phyloP scores from a whole-genome alignment of 2,797 vertebrate species.

The Crocodylus rhombifer region DNA sequence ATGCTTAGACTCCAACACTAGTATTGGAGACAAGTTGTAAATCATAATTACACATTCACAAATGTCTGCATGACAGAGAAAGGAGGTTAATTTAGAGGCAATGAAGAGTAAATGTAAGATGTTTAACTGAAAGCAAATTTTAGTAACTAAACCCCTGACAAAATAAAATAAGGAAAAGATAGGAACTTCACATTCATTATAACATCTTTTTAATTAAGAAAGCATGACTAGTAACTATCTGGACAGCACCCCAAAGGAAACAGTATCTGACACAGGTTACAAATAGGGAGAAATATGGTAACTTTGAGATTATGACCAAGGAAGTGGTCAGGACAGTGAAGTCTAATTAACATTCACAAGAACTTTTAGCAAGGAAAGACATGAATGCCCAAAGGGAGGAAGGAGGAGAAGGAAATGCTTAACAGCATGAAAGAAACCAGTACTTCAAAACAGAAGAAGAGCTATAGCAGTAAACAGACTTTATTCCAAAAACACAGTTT shows the following conservation, averaged over 20 bases:
- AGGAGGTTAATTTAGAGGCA: conserved; percentile 2
- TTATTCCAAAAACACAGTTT: not conserved
- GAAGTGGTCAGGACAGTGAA: not conserved
- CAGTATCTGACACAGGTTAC: conserved; percentile 18
- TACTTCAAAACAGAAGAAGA: conserved; percentile 4
- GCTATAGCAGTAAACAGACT: conserved; percentile 1
- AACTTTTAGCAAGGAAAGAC: not conserved
- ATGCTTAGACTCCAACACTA: not conserved
- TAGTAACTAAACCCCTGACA: not conserved
- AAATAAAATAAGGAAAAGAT: not conserved
- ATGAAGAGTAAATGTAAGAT: not conserved
- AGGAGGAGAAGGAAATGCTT: not conserved
- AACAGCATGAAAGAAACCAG: not conserved
- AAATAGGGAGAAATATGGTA: conserved; percentile 29
- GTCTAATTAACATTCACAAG: conserved; percentile 31
- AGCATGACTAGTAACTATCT: not conserved
- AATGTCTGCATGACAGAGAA: not conserved
- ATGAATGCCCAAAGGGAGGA: not conserved
- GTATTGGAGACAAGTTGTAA: not conserved
- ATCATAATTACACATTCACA: not conserved
- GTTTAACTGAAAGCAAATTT: not conserved
- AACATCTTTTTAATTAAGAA: not conserved
- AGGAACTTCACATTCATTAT: not conserved
- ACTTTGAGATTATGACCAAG: not conserved
- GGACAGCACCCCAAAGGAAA: not conserved